Conservation (phyloP, 1,140 invertebrate genomes). For the Planococcus citri region DNA sequence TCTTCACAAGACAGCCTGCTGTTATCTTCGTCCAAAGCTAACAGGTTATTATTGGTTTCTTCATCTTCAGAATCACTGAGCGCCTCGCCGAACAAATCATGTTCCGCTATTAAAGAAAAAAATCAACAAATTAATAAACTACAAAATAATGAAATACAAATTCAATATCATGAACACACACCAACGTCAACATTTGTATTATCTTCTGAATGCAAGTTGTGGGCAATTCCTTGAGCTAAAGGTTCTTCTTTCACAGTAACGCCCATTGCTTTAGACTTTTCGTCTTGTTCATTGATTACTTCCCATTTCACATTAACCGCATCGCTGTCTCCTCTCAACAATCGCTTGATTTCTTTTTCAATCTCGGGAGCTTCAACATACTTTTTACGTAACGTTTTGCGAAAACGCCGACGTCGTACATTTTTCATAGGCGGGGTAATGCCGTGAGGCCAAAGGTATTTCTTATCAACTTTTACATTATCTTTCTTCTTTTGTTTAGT, state of each 20-base stretch:
- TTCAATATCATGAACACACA: not conserved
- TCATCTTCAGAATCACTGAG: slow-evolving; percentile 71
- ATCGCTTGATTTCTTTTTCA: slow-evolving; percentile 84
- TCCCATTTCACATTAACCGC: slow-evolving; percentile 74
- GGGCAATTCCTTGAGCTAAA: not conserved
- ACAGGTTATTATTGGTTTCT: slow-evolving; percentile 49
- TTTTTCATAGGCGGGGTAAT: slow-evolving; percentile 91
- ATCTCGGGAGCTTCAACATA: slow-evolving; percentile 95
- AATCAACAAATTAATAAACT: too few species aligned
- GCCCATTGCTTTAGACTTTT: slow-evolving; percentile 35
- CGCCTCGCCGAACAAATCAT: slow-evolving; percentile 78
- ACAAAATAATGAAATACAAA: not conserved
- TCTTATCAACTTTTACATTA: slow-evolving; percentile 84
- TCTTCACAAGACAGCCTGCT: slow-evolving; percentile 60
- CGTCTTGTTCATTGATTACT: slow-evolving; percentile 78
- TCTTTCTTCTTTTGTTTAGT: slow-evolving; percentile 82
- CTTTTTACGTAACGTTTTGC: slow-evolving; percentile 93
- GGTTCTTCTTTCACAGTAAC: slow-evolving; percentile 12
- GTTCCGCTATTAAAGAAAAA: slow-evolving; percentile 42
- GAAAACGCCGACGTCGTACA: slow-evolving; percentile 78
- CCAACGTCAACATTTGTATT: not conserved
- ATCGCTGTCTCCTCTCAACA: slow-evolving; percentile 56
- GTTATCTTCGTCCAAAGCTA: slow-evolving; percentile 68
- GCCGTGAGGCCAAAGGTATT: slow-evolving; percentile 86
- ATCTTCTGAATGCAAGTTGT: slow-evolving; percentile 1